Conservation (phyloP, 2,797 vertebrate species). For the Microctenopoma steveboyesi region DNA sequence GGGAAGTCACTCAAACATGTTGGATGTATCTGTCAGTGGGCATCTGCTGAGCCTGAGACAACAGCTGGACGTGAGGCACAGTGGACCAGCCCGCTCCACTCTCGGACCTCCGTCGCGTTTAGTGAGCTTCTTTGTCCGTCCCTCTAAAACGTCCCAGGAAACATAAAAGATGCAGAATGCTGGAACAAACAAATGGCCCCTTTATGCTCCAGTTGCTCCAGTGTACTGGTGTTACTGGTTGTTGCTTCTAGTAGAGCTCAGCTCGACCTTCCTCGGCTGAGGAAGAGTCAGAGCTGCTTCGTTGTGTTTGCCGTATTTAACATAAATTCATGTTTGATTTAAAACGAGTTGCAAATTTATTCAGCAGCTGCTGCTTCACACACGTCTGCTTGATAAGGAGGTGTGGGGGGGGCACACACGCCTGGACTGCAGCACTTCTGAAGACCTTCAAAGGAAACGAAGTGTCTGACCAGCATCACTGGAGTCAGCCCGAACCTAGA, state of each 20-base stretch:
- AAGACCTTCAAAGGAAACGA: not conserved
- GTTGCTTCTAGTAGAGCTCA: conserved; percentile 26
- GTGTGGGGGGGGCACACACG: not conserved
- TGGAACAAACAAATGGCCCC: conserved; percentile 3
- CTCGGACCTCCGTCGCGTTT: not conserved
- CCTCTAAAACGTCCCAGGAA: conserved; percentile 10
- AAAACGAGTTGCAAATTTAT: conserved; percentile 56
- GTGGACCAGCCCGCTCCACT: no score
- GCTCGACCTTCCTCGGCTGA: not conserved
- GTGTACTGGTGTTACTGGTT: conserved; percentile 47
- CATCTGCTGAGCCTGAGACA: no score
- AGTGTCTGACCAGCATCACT: not conserved
- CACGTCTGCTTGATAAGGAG: conserved; percentile 20
- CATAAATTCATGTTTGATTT: conserved; percentile 58
- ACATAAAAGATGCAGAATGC: conserved; percentile 39
- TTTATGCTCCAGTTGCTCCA: conserved; percentile 46
- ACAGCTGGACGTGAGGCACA: no score
- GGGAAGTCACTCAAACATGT: not conserved
- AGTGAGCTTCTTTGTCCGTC: not conserved
- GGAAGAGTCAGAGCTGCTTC: conserved; percentile 6
- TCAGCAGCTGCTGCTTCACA: conserved; percentile 44
- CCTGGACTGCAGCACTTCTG: conserved; percentile 2
- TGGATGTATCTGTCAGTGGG: not conserved
- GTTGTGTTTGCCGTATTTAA: conserved; percentile 45
- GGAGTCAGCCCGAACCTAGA: no score